These are phyloP conservation scores for Cathartes aura DNA, from an alignment of 2,113 vertebrate genomes.

Conservation along the genomic window DNA sequence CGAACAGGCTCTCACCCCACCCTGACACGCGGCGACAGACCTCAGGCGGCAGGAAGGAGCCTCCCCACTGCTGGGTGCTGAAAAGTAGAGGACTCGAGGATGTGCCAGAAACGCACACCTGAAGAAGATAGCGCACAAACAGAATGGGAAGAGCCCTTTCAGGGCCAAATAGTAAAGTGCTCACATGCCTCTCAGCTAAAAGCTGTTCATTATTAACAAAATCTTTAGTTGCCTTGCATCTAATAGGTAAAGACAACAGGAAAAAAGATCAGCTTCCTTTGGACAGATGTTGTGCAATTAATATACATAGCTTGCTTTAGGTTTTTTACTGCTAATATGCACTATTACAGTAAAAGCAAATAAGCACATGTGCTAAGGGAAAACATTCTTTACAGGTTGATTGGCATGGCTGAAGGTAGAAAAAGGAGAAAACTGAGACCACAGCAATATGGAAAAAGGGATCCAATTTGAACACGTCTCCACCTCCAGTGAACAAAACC, in stretches of 20 bases:
- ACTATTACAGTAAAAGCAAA: neutral
- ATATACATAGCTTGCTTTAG: neutral
- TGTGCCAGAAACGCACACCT: neutral
- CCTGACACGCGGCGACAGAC: neutral
- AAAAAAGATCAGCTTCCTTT: neutral
- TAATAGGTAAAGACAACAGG: neutral
- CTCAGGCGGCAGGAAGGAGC: neutral
- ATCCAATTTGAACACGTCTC: neutral
- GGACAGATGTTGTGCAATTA: neutral
- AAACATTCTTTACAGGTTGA: neutral
- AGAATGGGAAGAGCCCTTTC: neutral
- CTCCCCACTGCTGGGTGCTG: neutral
- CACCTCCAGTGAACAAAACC: neutral
- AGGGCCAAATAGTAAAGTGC: neutral
- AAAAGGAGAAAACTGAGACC: neutral
- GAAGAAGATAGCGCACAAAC: rapidly evolving
- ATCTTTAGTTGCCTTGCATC: neutral
- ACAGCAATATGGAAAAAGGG: neutral
- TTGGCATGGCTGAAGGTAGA: neutral
- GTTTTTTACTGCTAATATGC: neutral
- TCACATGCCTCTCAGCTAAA: rapidly evolving
- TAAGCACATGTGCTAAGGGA: rapidly evolving
- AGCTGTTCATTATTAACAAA: neutral
- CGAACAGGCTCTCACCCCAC: rapidly evolving
- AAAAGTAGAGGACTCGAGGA: rapidly evolving